Evolutionary conservation across 2,888 invertebrate species (phyloP).

Genomic region (Onthophagus sagittarius): DNA sequence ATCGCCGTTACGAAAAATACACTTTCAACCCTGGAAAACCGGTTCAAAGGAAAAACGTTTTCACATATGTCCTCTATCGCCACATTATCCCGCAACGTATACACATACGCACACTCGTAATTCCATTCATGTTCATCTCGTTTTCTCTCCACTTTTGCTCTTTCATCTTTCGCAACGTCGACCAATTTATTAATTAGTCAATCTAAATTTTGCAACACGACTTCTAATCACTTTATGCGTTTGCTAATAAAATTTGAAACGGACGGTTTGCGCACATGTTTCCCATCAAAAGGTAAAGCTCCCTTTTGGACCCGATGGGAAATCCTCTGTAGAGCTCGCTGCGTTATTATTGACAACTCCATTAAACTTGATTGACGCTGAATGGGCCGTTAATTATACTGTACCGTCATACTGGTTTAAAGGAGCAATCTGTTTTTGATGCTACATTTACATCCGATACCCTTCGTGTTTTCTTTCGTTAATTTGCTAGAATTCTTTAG

Average conservation of each 20-base stretch:
- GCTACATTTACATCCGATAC: not conserved
- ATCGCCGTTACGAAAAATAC: not conserved
- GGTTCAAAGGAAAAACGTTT: not conserved
- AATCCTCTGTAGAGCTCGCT: not conserved
- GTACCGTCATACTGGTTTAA: not conserved
- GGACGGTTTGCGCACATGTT: not conserved
- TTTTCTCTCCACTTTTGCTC: not conserved
- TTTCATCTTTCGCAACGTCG: not conserved
- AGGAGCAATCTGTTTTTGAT: not conserved
- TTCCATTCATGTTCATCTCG: not conserved
- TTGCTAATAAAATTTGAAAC: not conserved
- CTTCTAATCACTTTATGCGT: not conserved
- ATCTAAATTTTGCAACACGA: not conserved
- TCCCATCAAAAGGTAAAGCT: not conserved
- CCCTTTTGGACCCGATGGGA: not conserved
- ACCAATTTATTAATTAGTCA: not conserved
- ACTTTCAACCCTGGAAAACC: not conserved
- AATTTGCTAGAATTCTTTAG: too few relatives aligned
- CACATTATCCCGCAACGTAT: not conserved
- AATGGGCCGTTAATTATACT: not conserved
- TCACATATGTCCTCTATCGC: too few relatives aligned
- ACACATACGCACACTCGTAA: not conserved
- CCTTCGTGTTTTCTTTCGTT: not conserved
- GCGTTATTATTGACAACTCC: not conserved
- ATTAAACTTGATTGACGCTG: not conserved